These are phyloP conservation scores for Andrena praecox DNA, from an alignment of 2,888 invertebrate species.

Conservation along the genomic window DNA sequence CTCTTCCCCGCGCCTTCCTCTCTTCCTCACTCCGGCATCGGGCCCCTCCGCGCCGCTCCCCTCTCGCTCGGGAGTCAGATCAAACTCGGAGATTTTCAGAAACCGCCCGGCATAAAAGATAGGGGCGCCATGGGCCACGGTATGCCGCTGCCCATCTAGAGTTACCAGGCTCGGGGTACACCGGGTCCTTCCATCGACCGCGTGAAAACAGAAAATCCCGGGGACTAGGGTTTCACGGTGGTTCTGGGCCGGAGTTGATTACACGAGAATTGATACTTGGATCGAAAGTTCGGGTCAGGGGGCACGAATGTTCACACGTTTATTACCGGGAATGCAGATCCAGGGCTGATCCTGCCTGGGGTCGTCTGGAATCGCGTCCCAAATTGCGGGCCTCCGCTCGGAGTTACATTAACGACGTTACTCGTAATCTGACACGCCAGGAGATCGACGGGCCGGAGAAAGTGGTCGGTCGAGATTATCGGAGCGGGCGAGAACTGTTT, in stretches of 20 bases:
- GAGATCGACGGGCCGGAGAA: neutral
- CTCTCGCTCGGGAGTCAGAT: constrained; percentile 71
- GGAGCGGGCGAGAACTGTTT: neutral
- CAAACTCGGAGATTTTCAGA: constrained; percentile 80
- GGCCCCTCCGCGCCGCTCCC: neutral
- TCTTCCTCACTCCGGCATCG: neutral
- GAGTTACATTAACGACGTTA: no score
- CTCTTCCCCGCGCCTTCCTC: constrained; percentile 23
- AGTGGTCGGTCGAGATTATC: neutral
- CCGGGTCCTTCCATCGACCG: constrained; percentile 16
- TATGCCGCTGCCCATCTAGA: constrained; percentile 80
- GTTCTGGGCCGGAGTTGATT: constrained; percentile 8
- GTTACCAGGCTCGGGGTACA: constrained; percentile 77
- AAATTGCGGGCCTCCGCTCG: no score
- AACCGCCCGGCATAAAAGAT: constrained; percentile 81
- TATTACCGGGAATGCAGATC: no score
- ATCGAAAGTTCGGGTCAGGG: constrained; percentile 21
- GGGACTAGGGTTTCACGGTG: constrained; percentile 7
- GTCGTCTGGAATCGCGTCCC: neutral
- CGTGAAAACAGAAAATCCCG: constrained; percentile 39
- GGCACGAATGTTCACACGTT: no score
- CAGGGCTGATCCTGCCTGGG: no score
- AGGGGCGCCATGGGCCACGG: constrained; percentile 79
- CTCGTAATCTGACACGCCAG: no score
- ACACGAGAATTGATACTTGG: constrained; percentile 47